Percentiles rank a stretch among this genome's conserved stretches.
phyloP scores from a whole-genome alignment of 2,797 vertebrate genomes.

The Crenichthys baileyi region DNA sequence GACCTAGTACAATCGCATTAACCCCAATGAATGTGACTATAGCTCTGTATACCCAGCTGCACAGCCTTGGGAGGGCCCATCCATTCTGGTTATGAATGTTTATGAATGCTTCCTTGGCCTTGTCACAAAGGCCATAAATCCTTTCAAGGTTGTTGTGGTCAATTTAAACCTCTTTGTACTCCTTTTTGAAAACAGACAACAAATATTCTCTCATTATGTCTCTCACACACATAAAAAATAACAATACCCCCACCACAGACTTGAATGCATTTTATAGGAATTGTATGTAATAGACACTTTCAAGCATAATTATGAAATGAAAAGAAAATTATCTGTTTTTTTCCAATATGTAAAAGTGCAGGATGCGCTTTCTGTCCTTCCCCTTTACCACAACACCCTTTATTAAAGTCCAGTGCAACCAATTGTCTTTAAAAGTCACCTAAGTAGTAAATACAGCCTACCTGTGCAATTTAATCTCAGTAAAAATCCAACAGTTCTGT shows the following conservation, averaged over 20 bases:
- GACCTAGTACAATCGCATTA: constrained; percentile 33
- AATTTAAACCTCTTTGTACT: constrained; percentile 62
- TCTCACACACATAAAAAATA: constrained; percentile 8
- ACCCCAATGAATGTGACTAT: constrained; percentile 42
- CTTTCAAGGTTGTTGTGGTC: constrained; percentile 62
- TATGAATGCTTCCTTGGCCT: constrained; percentile 65
- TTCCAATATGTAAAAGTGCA: neutral
- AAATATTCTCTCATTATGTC: constrained; percentile 46
- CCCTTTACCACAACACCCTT: neutral
- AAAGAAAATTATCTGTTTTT: no score
- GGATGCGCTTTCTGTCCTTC: neutral
- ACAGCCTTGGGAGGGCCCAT: constrained; percentile 44
- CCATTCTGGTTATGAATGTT: constrained; percentile 61
- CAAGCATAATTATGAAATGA: no score
- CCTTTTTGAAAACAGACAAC: constrained; percentile 38
- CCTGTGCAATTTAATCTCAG: no score
- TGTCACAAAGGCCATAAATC: constrained; percentile 67
- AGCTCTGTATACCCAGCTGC: constrained; percentile 38
- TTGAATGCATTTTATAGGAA: neutral
- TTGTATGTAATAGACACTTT: no score
- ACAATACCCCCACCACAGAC: neutral
- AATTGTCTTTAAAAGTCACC: neutral
- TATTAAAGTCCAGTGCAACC: neutral
- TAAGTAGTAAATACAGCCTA: neutral
- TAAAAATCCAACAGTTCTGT: no score